Percentiles rank a stretch among this genome's conserved stretches.
Conservation (phyloP, 2,113 vertebrate species). For the Rhea americana region DNA sequence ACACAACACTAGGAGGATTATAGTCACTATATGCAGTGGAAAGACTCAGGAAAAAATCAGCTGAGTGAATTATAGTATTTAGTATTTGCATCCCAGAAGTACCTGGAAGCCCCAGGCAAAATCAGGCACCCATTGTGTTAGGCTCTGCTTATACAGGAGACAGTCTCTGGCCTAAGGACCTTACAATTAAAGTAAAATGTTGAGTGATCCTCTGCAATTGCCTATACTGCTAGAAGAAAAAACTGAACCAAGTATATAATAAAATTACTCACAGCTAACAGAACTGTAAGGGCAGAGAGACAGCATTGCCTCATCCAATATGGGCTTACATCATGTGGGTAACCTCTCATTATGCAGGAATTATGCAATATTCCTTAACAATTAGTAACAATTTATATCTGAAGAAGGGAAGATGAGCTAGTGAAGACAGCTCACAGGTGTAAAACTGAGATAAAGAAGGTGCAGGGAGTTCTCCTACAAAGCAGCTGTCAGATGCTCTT, state of each 20-base stretch:
- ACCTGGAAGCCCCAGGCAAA: not conserved
- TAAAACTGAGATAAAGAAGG: conserved; percentile 37
- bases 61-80: not conserved
- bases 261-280: conserved; percentile 5
- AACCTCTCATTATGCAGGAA: not conserved
- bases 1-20: not conserved
- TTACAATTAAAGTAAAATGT: not conserved
- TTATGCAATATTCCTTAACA: conserved; percentile 25
- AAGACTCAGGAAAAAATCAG: not conserved
- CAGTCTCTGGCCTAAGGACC: not conserved
- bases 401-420: not conserved
- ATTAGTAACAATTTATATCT: not conserved
- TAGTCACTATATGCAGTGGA: not conserved
- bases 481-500: not conserved
- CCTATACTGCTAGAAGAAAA: not conserved
- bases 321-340: not conserved
- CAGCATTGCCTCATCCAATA: not conserved
- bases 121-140: not conserved
- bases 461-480: not conserved
- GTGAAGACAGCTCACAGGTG: conserved; percentile 33
- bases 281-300: conserved; percentile 1
- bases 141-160: not conserved
- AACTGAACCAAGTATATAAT: not conserved
- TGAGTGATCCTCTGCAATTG: not conserved
- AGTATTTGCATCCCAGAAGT: not conserved